A percentile compares a stretch with the other conserved stretches of the same genome.
phyloP scores from a whole-genome alignment of 2,888 invertebrate genomes.

The Cephus sareptanus region DNA sequence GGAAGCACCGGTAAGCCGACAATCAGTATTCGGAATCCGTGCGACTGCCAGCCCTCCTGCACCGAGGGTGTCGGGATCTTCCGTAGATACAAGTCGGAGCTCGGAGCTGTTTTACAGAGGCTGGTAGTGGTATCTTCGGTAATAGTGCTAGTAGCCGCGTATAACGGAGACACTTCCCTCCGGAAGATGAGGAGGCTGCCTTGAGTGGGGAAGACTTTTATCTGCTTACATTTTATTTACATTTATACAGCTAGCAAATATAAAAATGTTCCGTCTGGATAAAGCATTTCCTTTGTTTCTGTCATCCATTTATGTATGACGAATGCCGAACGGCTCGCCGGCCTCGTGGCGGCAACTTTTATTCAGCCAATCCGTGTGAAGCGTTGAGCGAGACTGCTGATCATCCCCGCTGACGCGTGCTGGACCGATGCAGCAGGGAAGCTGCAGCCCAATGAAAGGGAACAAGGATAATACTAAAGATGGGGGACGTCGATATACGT shows the following conservation, averaged over 20 bases:
- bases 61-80: background rate
- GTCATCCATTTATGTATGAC: constrained; percentile 31
- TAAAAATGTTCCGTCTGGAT: constrained; percentile 33
- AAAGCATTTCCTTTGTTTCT: constrained; percentile 25
- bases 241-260: constrained; percentile 39
- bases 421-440: background rate
- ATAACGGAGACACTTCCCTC: background rate
- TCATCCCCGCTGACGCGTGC: background rate
- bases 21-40: constrained; percentile 48
- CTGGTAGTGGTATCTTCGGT: background rate
- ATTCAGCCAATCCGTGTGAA: background rate
- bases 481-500: background rate
- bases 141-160: background rate
- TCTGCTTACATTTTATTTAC: constrained; percentile 41
- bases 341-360: background rate
- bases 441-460: background rate
- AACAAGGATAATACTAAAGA: background rate
- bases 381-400: background rate
- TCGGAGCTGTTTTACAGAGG: background rate
- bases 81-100: background rate
- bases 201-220: constrained; percentile 22
- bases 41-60: constrained; percentile 22
- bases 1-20: constrained; percentile 42
- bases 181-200: background rate
- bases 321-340: constrained; percentile 12